phyloP scores from a whole-genome alignment of 2,113 vertebrate genomes.

The Hystrix cristata region DNA sequence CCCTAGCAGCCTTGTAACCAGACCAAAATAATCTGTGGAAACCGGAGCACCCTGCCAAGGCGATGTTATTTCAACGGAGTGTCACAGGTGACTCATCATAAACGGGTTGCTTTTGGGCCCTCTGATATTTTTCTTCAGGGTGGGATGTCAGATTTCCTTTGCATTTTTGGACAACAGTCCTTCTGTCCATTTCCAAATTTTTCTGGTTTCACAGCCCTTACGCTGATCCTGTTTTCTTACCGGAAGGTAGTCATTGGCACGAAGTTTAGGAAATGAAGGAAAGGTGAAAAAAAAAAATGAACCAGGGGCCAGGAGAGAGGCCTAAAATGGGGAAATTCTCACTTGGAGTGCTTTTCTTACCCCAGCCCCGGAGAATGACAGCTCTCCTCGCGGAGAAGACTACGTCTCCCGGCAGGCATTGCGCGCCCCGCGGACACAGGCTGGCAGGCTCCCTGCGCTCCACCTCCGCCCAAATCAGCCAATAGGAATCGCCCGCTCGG shows the following conservation, averaged over 20 bases:
- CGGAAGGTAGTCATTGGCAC: slow-evolving; percentile 20
- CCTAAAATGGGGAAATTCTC: slow-evolving; percentile 46
- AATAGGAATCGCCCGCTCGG: not conserved
- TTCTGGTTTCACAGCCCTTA: slow-evolving; percentile 40
- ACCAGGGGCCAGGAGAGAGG: not conserved
- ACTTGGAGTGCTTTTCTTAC: slow-evolving; percentile 46
- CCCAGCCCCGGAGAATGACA: slow-evolving; percentile 76
- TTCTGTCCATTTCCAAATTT: slow-evolving; percentile 51
- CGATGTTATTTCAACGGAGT: slow-evolving; percentile 16
- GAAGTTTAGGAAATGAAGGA: slow-evolving; percentile 35
- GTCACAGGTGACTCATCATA: slow-evolving; percentile 70
- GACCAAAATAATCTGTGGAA: slow-evolving; percentile 20
- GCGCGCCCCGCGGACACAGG: not conserved
- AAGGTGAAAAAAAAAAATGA: not conserved
- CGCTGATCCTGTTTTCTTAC: not conserved
- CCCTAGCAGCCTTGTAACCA: not conserved
- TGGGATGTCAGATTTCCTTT: slow-evolving; percentile 42
- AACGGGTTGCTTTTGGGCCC: slow-evolving; percentile 49
- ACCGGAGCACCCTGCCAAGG: not conserved
- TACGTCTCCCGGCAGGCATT: slow-evolving; percentile 70
- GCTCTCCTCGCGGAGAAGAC: slow-evolving; percentile 67
- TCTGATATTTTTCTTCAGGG: slow-evolving; percentile 49
- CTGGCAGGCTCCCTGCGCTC: not conserved
- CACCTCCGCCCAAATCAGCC: slow-evolving; percentile 44
- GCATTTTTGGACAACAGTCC: slow-evolving; percentile 58